phyloP scores from a whole-genome alignment of 2,113 vertebrate genomes.

The Chloropsis hardwickii region DNA sequence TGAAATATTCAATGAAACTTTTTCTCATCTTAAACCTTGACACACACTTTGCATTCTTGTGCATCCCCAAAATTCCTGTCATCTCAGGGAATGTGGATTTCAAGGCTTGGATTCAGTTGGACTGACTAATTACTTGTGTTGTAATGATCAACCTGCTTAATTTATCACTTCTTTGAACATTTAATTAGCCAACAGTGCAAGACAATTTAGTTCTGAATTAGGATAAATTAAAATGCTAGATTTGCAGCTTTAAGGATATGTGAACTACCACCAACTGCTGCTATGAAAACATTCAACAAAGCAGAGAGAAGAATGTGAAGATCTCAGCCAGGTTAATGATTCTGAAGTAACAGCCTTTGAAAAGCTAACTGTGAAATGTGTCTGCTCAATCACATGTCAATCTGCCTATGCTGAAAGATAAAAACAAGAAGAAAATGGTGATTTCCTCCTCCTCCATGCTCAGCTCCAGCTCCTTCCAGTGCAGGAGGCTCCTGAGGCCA shows the following conservation, averaged over 20 bases:
- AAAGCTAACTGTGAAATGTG: neutral
- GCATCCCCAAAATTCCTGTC: neutral
- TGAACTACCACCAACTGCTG: conserved; percentile 57
- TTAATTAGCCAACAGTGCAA: conserved; percentile 83
- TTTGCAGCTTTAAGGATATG: conserved; percentile 73
- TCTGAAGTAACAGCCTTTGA: neutral
- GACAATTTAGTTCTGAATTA: conserved; percentile 82
- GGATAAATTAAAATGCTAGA: conserved; percentile 78
- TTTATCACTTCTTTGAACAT: conserved; percentile 87
- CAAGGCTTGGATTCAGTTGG: conserved; percentile 63
- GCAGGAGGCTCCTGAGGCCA: neutral
- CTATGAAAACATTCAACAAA: conserved; percentile 58
- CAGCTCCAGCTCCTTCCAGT: neutral
- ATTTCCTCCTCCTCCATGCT: neutral
- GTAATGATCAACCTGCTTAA: conserved; percentile 81
- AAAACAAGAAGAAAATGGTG: neutral
- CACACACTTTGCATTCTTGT: neutral
- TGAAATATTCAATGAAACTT: neutral
- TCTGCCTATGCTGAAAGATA: neutral
- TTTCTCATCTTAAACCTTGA: neutral
- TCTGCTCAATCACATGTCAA: conserved; percentile 2
- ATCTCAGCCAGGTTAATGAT: conserved; percentile 42
- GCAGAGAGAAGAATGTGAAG: conserved; percentile 15
- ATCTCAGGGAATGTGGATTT: conserved; percentile 27
- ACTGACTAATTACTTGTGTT: conserved; percentile 80